Evolutionary conservation across 2,113 vertebrate genomes (phyloP), one percentile per base, ranked within the genome.

Genomic region (Sakesphorus luctuosus): DNA sequence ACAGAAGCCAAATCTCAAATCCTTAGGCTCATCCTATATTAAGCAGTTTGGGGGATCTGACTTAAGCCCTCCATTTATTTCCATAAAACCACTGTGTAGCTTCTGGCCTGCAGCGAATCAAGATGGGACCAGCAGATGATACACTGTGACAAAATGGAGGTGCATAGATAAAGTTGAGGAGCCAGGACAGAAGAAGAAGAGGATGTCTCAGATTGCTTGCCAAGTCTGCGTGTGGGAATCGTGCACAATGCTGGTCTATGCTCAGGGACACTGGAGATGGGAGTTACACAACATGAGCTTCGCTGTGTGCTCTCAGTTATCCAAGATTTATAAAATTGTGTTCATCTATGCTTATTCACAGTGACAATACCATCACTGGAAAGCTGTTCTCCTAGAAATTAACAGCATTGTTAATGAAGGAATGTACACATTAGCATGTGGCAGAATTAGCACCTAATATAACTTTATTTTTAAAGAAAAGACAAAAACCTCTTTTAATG

Each of bases 181-280:
- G 49, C 29, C 36, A 44, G 59, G 63, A 66, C 53, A 84, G 87
- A 90, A 94, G 71, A 46, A 61, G 76, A 83, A 82, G 83, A 80
- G 71, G 93, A 92, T 65, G 44, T 90, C 87, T 86, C 85, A 81
- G 40, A 65, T 46, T 50, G 43, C 87, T 59, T 92, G 95, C 88
- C 96, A 87, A 89, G 56, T 62, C 83, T 67, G 59, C 4, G 3
- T 84, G 85, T 43, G 77, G 71, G 56, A 83, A 93, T 62, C 1
- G 10, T 78, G 68, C 71, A 95, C 91, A 96, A 86, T 83, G 94
- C 62, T 71, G 55, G 58, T 89, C 58, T 91, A 76, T 84, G 81
- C 73, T 90, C 76, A 95, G 82, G 72, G 93, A 96, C 88, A 88
- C 49, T 67, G 92, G 91, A 85, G 65, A 94, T 72, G 49, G 50